Evolutionary conservation across 1,140 invertebrate genomes (phyloP).

Genomic region (Aplysia californica): DNA sequence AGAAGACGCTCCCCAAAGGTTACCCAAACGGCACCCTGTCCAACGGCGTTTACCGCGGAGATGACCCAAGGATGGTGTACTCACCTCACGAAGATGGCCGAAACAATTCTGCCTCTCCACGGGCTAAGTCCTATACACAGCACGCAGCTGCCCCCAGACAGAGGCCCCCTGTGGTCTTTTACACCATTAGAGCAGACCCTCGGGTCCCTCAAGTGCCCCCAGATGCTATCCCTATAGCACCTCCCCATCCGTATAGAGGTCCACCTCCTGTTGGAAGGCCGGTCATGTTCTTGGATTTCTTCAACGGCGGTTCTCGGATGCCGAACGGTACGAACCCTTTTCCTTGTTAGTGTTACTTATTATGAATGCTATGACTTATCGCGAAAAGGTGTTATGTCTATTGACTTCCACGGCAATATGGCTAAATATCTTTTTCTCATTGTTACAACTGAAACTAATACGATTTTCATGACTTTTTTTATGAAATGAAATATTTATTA

Average conservation of each 20-base stretch:
- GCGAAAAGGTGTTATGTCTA: not conserved
- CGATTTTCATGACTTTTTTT: too few species aligned
- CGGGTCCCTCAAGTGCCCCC: not conserved
- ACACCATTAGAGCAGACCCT: slow-evolving; percentile 30
- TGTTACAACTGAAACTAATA: too few species aligned
- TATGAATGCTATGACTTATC: too few species aligned
- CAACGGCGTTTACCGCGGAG: slow-evolving; percentile 8
- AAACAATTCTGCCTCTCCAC: not conserved
- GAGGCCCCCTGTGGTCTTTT: slow-evolving; percentile 30
- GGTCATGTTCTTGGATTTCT: slow-evolving; percentile 31
- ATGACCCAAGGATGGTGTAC: not conserved
- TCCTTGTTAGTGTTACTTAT: too few species aligned
- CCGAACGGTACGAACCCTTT: too few species aligned
- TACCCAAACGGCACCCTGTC: not conserved
- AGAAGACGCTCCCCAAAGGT: slow-evolving; percentile 1
- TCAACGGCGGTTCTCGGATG: too few species aligned
- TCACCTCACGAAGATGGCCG: not conserved
- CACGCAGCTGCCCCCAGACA: slow-evolving; percentile 5
- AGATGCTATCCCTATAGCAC: not conserved
- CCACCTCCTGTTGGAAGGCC: slow-evolving; percentile 27
- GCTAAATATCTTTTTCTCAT: not conserved
- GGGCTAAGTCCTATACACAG: slow-evolving; percentile 30
- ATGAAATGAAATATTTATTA: too few species aligned
- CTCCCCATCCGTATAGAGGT: not conserved
- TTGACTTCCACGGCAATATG: not conserved